Evolutionary conservation across 2,797 vertebrate genomes (phyloP), one percentile per base, ranked within the genome.

Genomic region (Cichlasoma orientale): DNA sequence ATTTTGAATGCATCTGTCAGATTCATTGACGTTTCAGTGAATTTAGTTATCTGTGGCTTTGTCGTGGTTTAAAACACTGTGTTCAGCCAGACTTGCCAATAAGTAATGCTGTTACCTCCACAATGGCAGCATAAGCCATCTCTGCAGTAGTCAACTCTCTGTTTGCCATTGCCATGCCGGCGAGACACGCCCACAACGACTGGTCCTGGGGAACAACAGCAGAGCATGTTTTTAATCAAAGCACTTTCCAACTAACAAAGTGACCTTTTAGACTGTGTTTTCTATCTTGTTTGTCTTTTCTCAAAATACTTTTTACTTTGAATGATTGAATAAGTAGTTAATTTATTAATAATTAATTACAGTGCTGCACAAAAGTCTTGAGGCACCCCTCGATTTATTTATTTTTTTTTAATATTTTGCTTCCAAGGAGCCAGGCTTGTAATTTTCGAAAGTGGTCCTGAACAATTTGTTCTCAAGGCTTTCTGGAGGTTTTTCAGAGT

Each of bases 141-240:
- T 99, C 97, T 5, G 98, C 98, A 3, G 98, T 98, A 69, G 77
- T 94, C 93, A 99, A 95, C 80, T 99, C 98, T 82, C 95, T 94
- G 90, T 88, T 96, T 89, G 97, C 95, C 93, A 99, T 95, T 1
- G 98, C 97, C 98, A 99, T 97, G 38, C 96, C 97, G 80, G 98
- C 98, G 21, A 99, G 94, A 84, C 98, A 99, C 0, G 98, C 97
- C 98, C 98, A 99, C 86, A 98, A 84, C 25, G 95, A 96, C 63
- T 97, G 96, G 56, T 99, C 97, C 98, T 99, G 79, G 21, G 89
- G 70, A 80, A 55, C 84, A 82, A 36, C 82, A 23, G 16, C 8
- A 56, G 16, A n/a, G 27, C 58, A 23, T 16, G 29, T 55, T 76
- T 63, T 38, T 36, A 56, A 73, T 38, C 2, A 41, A 31, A 47